Evolutionary conservation across 1,140 invertebrate genomes (phyloP).

Genomic region (Caenorhabditis inopinata): DNA sequence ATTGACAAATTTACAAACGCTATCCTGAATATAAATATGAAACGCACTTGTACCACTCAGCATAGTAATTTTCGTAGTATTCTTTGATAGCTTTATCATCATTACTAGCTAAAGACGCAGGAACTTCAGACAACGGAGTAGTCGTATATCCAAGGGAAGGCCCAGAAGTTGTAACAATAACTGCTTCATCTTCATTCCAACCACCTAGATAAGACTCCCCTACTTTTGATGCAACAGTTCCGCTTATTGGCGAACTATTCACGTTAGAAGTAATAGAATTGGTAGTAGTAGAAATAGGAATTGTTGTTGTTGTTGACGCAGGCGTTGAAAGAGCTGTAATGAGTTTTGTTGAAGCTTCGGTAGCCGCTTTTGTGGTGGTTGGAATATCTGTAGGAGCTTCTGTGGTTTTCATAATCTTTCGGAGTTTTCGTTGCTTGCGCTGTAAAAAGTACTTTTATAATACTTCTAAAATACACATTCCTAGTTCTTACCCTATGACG

Average conservation of each 20-base stretch:
- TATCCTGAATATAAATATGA: too few relatives aligned
- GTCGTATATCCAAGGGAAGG: background rate
- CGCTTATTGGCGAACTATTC: background rate
- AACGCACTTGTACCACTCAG: constrained; percentile 12
- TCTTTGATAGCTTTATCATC: background rate
- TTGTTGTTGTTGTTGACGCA: background rate
- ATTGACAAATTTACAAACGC: background rate
- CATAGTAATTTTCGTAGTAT: constrained; percentile 17
- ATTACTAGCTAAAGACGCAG: background rate
- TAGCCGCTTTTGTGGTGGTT: background rate
- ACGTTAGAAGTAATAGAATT: background rate
- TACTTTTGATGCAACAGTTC: background rate
- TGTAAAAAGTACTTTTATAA: too few relatives aligned
- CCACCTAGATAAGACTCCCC: constrained; percentile 13
- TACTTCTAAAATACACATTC: too few relatives aligned
- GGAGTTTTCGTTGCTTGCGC: background rate
- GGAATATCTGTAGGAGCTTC: background rate
- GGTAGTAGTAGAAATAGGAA: background rate
- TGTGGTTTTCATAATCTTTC: background rate
- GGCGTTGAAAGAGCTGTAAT: background rate
- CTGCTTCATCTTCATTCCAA: constrained; percentile 8
- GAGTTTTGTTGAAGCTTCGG: background rate
- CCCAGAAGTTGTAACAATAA: background rate
- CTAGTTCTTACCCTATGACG: constrained; percentile 15
- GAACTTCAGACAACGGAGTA: background rate